Conservation (phyloP, 2,113 vertebrate genomes). For the Aplodontia rufa region DNA sequence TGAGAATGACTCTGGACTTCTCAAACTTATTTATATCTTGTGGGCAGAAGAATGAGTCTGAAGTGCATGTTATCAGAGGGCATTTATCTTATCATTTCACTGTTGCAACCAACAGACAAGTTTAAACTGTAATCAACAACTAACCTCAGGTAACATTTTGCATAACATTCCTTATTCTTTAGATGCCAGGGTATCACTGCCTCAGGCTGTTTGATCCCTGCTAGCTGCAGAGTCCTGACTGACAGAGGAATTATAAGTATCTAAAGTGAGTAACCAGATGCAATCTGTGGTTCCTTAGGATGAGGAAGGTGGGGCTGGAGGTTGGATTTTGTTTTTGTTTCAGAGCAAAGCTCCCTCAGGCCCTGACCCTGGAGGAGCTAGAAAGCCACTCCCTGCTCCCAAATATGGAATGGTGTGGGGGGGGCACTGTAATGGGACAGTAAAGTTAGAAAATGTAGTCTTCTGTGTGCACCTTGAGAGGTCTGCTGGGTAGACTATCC, state of each 20-base stretch:
- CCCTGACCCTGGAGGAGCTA: neutral
- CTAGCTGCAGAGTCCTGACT: neutral
- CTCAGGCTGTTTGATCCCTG: neutral
- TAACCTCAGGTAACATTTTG: neutral
- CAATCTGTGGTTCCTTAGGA: neutral
- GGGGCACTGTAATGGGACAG: neutral
- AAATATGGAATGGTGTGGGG: no score
- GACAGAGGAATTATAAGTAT: neutral
- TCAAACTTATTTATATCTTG: neutral
- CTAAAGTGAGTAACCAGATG: neutral
- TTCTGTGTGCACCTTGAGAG: neutral
- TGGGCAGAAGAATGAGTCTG: neutral
- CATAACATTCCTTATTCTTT: neutral
- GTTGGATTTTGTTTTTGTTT: constrained; percentile 38
- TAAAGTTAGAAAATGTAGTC: neutral
- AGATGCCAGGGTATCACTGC: neutral
- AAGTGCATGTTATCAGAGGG: neutral
- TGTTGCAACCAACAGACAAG: neutral
- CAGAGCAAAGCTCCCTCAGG: neutral
- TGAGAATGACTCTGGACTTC: neutral
- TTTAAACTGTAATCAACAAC: constrained; percentile 41
- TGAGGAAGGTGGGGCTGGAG: neutral
- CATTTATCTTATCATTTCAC: neutral
- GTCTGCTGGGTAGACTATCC: neutral
- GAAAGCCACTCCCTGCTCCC: neutral